Evolutionary conservation across 2,888 invertebrate genomes (phyloP), one percentile per base, ranked within the genome.

Genomic region (Drosophila buzzatii): DNA sequence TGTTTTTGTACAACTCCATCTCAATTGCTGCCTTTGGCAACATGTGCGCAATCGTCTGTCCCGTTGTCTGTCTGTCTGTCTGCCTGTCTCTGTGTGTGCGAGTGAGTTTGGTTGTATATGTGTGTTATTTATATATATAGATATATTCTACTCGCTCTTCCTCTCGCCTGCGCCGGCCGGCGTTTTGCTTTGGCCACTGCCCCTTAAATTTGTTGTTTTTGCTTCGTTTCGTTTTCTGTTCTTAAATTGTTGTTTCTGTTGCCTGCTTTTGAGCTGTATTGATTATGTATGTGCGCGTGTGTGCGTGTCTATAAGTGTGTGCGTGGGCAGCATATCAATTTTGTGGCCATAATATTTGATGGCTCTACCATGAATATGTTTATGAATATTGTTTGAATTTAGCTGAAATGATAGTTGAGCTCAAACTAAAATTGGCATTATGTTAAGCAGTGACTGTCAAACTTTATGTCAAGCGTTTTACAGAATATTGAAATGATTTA

Each of bases 11-110:
- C 44, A 55, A 23, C 59, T 59, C 42, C 27, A 53, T 49, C 58
- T 67, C 73, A 49, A 59, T 49, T 67, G 53, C 70, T 79, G 79
- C 68, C 59, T 70, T 85, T 85, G 86, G 83, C 83, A 85, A 85
- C 81, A 85, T 85, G 83, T 82, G 78, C 49, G 66, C 61, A 33
- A 64, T 60, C 23, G 27, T 66, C 58, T 39, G 44, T 52, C 47
- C 35, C 16, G 49, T n/a, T 59, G 31, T 64, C 1, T 58, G 27
- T 37, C 14, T 33, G 33, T 18, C 12, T 23, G 39, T n/a, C 14
- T 52, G 16, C 14, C 18, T 55, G 3, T 37, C 47, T 42, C 7
- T 35, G 33, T 23, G 8, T 18, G 23, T 31, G 35, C 12, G 47
- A 49, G 10, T 49, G 31, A 49, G 18, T 18, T 31, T 31, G 12